Percentiles rank a stretch among this genome's conserved stretches.
phyloP scores from a whole-genome alignment of 2,888 invertebrate species.

The Hydrotaea cyrtoneurina region DNA sequence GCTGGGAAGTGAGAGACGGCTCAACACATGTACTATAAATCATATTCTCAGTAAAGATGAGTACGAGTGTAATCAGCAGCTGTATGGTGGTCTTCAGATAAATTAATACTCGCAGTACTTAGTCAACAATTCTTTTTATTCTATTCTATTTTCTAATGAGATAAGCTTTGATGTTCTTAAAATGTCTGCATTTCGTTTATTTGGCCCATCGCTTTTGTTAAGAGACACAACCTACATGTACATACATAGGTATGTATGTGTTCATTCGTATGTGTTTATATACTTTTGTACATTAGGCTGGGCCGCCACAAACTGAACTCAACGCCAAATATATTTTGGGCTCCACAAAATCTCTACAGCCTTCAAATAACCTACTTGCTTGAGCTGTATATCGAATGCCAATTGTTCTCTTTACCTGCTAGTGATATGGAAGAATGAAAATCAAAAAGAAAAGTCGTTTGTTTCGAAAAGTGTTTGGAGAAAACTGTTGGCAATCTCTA shows the following conservation, averaged over 20 bases:
- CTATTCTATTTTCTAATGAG: not conserved
- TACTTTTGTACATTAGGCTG: too few species aligned
- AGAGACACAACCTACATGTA: not conserved
- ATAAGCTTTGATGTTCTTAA: not conserved
- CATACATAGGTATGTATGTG: not conserved
- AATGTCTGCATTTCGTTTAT: not conserved
- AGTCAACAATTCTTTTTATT: not conserved
- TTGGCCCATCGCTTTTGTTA: not conserved
- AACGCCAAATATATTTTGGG: too few species aligned
- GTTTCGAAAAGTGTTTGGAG: too few species aligned
- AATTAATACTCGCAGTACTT: conserved; percentile 14
- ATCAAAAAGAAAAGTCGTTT: too few species aligned
- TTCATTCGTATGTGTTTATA: too few species aligned
- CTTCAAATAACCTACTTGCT: too few species aligned
- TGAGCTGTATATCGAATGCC: too few species aligned
- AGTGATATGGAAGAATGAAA: too few species aligned
- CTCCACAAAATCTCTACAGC: too few species aligned
- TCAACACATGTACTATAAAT: conserved; percentile 27
- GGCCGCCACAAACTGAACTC: too few species aligned
- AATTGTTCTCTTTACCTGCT: too few species aligned
- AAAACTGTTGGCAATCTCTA: too few species aligned
- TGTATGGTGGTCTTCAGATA: conserved; percentile 46
- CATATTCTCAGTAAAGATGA: conserved; percentile 22
- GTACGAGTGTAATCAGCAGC: conserved; percentile 46
- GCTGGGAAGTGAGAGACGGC: not conserved